Evolutionary conservation across 30 jellyfish, hydroid and myxozoan species (phyloP).

Genomic region (Hydractinia echinata): DNA sequence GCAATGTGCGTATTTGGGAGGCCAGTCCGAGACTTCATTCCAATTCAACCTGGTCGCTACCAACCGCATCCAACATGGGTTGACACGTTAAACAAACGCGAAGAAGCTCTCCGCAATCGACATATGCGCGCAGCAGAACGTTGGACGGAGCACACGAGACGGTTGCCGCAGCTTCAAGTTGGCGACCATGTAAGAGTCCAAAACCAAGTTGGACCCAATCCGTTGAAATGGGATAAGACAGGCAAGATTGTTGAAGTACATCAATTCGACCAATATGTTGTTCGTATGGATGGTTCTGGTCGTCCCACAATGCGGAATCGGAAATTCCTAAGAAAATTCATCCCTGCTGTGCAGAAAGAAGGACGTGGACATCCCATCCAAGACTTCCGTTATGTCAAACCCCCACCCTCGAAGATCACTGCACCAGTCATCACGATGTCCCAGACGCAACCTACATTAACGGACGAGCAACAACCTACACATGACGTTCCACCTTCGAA

Average conservation of each 20-base stretch:
- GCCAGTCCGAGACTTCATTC: constrained; percentile 28
- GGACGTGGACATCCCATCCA: no score
- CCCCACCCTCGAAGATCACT: background rate
- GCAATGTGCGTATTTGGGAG: constrained; percentile 27
- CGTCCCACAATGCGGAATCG: background rate
- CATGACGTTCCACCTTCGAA: background rate
- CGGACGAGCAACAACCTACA: background rate
- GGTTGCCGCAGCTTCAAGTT: background rate
- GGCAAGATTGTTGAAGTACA: background rate
- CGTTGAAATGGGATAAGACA: background rate
- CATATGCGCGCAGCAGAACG: constrained; percentile 17
- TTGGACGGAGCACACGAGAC: constrained; percentile 15
- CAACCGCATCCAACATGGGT: constrained; percentile 33
- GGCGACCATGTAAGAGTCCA: constrained; percentile 2
- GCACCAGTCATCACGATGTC: background rate
- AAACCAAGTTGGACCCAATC: no score
- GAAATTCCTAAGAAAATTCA: background rate
- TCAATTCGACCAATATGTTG: background rate
- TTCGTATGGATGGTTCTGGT: background rate
- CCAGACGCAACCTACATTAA: background rate
- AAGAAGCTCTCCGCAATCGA: constrained; percentile 22
- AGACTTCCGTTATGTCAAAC: background rate
- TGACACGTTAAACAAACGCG: constrained; percentile 9
- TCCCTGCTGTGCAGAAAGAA: background rate
- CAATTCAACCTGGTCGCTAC: constrained; percentile 36